A percentile compares a stretch with the other conserved stretches of the same genome.
Evolutionary conservation across 2,797 vertebrate species (phyloP).

Genomic region (Coregonus ussuriensis): DNA sequence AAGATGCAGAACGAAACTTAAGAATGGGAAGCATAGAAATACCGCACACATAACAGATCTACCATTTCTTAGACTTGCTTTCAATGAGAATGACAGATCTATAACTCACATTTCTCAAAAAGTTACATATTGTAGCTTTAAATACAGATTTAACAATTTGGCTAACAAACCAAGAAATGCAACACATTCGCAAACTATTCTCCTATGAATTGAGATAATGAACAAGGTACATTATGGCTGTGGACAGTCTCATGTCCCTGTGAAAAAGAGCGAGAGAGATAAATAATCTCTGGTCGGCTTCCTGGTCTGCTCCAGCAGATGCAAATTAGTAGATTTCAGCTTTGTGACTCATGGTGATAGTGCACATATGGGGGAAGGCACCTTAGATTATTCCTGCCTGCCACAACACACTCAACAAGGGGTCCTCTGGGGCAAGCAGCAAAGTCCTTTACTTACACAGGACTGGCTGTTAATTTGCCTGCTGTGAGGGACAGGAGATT

Average conservation of each 20-base stretch:
- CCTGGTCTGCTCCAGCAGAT: background rate
- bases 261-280: background rate
- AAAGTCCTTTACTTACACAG: background rate
- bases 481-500: background rate
- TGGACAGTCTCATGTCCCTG: background rate
- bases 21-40: too few species aligned
- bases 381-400: slow-evolving; percentile 13
- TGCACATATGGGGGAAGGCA: slow-evolving; percentile 22
- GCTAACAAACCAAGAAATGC: background rate
- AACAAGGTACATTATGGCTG: background rate
- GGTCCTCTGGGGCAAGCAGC: background rate
- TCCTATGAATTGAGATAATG: background rate
- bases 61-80: too few species aligned
- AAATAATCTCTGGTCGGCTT: background rate
- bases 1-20: too few species aligned
- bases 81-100: too few species aligned
- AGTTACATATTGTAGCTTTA: too few species aligned
- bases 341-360: slow-evolving; percentile 17
- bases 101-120: too few species aligned
- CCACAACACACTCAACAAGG: background rate
- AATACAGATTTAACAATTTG: background rate
- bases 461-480: background rate
- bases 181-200: background rate
- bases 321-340: slow-evolving; percentile 19
- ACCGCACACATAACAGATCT: too few species aligned